phyloP scores from a whole-genome alignment of 2,797 vertebrate genomes.

The Myiothlypis coronata region DNA sequence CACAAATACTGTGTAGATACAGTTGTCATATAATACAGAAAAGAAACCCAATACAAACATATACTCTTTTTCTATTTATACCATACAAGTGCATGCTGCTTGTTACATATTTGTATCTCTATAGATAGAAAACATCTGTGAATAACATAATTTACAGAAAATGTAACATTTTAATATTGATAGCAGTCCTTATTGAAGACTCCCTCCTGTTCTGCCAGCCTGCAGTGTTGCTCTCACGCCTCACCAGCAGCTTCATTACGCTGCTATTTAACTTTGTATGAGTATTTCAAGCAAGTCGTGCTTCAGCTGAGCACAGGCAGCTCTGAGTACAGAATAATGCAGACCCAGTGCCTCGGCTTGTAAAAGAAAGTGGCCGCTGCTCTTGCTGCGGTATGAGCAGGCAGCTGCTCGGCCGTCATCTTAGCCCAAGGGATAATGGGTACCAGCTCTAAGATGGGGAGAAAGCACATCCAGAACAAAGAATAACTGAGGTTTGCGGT shows the following conservation, averaged over 20 bases:
- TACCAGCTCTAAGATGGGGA: accelerated
- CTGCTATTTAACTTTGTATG: not conserved
- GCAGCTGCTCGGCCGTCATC: not conserved
- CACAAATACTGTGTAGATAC: not conserved
- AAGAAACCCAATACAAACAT: not conserved
- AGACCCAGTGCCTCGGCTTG: not conserved
- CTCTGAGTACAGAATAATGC: not conserved
- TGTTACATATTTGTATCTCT: not conserved
- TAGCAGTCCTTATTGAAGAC: not conserved
- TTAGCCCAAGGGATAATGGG: accelerated
- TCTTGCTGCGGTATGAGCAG: accelerated
- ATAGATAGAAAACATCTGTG: not conserved
- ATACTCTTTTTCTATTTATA: not conserved
- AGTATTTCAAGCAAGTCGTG: not conserved
- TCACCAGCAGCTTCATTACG: not conserved
- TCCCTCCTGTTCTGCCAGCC: not conserved
- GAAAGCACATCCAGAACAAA: not conserved
- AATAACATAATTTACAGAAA: not conserved
- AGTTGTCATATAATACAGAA: not conserved
- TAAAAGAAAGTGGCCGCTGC: not conserved
- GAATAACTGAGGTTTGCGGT: accelerated
- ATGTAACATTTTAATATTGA: accelerated
- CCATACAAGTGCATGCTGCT: not conserved
- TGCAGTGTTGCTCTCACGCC: accelerated
- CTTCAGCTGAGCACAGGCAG: not conserved